These are phyloP conservation scores for Synergus umbraculus DNA, from an alignment of 2,888 invertebrate species.

Conservation along the genomic window DNA sequence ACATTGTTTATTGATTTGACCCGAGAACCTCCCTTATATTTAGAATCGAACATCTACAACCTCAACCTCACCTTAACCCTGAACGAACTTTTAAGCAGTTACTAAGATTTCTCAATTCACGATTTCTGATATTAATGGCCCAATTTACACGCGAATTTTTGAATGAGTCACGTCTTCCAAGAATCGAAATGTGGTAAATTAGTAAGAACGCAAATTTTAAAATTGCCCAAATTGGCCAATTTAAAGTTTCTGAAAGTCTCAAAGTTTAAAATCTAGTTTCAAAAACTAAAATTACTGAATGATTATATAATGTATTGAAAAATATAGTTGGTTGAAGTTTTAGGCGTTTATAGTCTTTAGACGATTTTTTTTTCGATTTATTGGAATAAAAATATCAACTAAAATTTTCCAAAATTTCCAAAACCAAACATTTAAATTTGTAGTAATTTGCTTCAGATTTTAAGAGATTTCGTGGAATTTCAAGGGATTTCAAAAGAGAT, in stretches of 20 bases:
- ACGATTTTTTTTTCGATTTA: too few relatives aligned
- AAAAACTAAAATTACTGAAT: too few relatives aligned
- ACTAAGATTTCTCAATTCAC: slow-evolving; percentile 24
- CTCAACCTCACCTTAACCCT: slow-evolving; percentile 50
- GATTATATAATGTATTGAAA: too few relatives aligned
- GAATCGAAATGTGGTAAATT: slow-evolving; percentile 1
- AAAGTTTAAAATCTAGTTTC: too few relatives aligned
- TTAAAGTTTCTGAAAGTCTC: background rate
- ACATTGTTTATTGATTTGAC: slow-evolving; percentile 49
- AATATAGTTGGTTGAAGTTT: too few relatives aligned
- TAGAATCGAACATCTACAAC: slow-evolving; percentile 47
- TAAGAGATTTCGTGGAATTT: rapidly evolving
- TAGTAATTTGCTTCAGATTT: too few relatives aligned
- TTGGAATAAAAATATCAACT: too few relatives aligned
- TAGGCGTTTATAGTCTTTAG: too few relatives aligned
- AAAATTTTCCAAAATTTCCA: too few relatives aligned
- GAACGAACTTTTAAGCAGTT: slow-evolving; percentile 32
- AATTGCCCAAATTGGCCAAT: background rate
- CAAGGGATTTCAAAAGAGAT: too few relatives aligned
- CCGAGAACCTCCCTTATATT: slow-evolving; percentile 48
- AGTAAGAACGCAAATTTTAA: background rate
- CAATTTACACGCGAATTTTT: background rate
- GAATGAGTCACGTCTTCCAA: slow-evolving; percentile 13
- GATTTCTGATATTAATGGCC: slow-evolving; percentile 12
- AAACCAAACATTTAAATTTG: too few relatives aligned